phyloP scores from a whole-genome alignment of 1,140 invertebrate species.

The Eupeodes corollae region DNA sequence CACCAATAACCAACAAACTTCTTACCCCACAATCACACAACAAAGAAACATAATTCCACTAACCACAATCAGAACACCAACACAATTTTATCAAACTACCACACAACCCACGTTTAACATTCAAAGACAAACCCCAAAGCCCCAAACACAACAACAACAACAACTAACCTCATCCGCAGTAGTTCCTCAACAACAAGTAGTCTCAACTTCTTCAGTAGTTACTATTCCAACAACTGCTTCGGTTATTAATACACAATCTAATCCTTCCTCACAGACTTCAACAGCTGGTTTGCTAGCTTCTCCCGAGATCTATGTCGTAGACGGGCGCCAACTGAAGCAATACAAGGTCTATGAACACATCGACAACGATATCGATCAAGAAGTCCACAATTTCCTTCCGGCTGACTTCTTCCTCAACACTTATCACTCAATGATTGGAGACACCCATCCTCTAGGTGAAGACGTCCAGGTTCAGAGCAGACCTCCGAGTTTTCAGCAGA shows the following conservation, averaged over 20 bases:
- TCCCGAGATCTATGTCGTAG: conserved; percentile 14
- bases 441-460: not conserved
- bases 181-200: not conserved
- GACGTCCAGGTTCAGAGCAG: not conserved
- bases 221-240: not conserved
- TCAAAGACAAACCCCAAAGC: not conserved
- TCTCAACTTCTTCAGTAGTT: not conserved
- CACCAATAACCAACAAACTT: too few relatives aligned
- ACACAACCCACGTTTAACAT: not conserved
- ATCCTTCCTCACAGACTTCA: not conserved
- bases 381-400: conserved; percentile 21
- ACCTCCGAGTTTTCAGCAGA: conserved; percentile 2
- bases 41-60: too few relatives aligned
- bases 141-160: not conserved
- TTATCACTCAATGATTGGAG: conserved; percentile 17
- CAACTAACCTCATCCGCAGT: not conserved
- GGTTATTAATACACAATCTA: not conserved
- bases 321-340: conserved; percentile 32
- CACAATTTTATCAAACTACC: too few relatives aligned
- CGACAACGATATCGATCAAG: conserved; percentile 24
- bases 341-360: conserved; percentile 33
- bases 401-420: conserved; percentile 18
- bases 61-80: too few relatives aligned
- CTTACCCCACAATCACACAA: too few relatives aligned
- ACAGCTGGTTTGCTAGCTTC: not conserved